Percentiles rank a stretch among this genome's conserved stretches.
These are phyloP conservation scores for Ellobium chinense DNA, from an alignment of 2,888 invertebrate species.

Conservation along the genomic window DNA sequence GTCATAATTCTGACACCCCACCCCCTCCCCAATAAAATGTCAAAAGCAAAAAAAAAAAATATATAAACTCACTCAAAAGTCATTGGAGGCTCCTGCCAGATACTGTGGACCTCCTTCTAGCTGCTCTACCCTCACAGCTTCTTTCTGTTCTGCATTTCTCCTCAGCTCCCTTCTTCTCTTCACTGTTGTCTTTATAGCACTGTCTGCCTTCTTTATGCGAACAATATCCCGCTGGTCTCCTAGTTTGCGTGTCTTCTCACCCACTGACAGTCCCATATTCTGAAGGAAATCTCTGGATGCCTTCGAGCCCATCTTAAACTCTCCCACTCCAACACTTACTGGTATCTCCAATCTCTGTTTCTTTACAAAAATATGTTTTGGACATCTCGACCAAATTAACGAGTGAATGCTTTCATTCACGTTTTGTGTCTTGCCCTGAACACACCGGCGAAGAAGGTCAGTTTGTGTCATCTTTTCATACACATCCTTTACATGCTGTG, in stretches of 20 bases:
- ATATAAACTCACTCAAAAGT: too few species aligned
- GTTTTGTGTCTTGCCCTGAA: conserved; percentile 21
- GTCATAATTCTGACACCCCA: too few species aligned
- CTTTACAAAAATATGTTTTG: conserved; percentile 12
- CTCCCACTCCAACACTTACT: conserved; percentile 14
- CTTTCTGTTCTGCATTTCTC: not conserved
- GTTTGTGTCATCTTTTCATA: not conserved
- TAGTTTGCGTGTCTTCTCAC: conserved; percentile 7
- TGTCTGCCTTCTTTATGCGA: not conserved
- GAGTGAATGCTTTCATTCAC: conserved; percentile 22
- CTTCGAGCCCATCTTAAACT: conserved; percentile 31
- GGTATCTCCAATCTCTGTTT: not conserved
- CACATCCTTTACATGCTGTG: not conserved
- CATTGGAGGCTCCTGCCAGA: not conserved
- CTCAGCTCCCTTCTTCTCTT: not conserved
- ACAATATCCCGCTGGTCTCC: conserved; percentile 24
- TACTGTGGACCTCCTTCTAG: not conserved
- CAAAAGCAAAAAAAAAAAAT: too few species aligned
- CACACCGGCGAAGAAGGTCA: conserved; percentile 10
- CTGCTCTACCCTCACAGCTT: not conserved
- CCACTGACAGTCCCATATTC: conserved; percentile 13
- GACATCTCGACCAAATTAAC: conserved; percentile 23
- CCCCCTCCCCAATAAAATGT: too few species aligned
- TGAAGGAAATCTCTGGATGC: conserved; percentile 14
- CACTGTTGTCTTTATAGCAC: not conserved